Percentiles rank a stretch among this genome's conserved stretches.
Evolutionary conservation across 1,140 invertebrate species (phyloP).

Genomic region (Drosophila truncata): DNA sequence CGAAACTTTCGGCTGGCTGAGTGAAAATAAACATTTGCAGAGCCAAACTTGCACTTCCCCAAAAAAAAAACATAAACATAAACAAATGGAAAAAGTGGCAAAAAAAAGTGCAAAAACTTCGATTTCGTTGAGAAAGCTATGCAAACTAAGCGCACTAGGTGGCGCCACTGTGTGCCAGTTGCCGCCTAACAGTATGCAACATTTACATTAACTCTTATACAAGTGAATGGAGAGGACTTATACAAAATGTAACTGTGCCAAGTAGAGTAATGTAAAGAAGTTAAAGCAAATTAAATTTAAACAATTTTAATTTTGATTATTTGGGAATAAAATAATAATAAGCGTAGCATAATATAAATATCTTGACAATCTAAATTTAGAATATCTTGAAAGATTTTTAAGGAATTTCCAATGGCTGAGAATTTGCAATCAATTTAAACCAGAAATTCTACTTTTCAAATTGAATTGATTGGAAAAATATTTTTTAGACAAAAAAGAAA

Average conservation of each 20-base stretch:
- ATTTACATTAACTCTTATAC: background rate
- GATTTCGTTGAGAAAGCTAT: slow-evolving; percentile 20
- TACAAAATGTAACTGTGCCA: too few species aligned
- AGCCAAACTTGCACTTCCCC: slow-evolving; percentile 47
- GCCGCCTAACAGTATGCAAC: slow-evolving; percentile 22
- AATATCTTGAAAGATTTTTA: background rate
- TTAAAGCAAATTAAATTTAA: background rate
- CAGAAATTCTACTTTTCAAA: too few species aligned
- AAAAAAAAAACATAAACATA: background rate
- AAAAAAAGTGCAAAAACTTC: slow-evolving; percentile 22
- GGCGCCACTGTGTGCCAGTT: background rate
- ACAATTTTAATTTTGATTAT: background rate
- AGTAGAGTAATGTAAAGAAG: background rate
- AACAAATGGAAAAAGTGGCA: background rate
- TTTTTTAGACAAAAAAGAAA: too few species aligned
- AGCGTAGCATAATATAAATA: background rate
- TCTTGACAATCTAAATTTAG: background rate
- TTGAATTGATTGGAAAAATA: too few species aligned
- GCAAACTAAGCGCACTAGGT: background rate
- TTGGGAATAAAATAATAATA: background rate
- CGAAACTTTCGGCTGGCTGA: slow-evolving; percentile 28
- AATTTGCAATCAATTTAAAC: background rate
- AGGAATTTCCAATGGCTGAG: too few species aligned
- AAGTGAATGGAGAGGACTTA: background rate
- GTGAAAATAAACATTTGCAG: slow-evolving; percentile 26